Evolutionary conservation across 2,797 vertebrate species (phyloP).

Genomic region (Poecilia wingei): DNA sequence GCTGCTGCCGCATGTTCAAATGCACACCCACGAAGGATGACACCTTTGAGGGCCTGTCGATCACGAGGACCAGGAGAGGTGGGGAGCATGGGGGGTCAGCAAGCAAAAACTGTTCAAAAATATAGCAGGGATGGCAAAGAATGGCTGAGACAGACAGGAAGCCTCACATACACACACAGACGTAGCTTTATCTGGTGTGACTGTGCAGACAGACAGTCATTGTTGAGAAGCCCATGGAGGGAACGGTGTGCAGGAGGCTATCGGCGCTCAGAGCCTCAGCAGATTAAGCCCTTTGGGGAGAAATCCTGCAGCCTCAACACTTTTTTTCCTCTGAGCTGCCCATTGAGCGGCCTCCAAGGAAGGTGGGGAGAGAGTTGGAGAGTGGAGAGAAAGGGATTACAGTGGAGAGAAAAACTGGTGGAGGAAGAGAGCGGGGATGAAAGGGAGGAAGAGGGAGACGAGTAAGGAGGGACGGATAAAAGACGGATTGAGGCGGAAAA

Average conservation of each 20-base stretch:
- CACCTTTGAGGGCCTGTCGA: constrained; percentile 56
- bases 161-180: constrained; percentile 38
- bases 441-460: constrained; percentile 24
- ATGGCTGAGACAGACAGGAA: constrained; percentile 38
- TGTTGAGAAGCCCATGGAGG: constrained; percentile 60
- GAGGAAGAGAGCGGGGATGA: constrained; percentile 21
- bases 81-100: constrained; percentile 36
- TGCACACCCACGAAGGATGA: constrained; percentile 42
- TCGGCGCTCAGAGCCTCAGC: constrained; percentile 56
- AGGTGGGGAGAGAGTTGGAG: constrained; percentile 45
- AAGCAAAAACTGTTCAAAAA: constrained; percentile 43
- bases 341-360: constrained; percentile 64
- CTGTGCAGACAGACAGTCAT: constrained; percentile 64
- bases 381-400: constrained; percentile 19
- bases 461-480: constrained; percentile 33
- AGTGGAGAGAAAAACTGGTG: constrained; percentile 1
- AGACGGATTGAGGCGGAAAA: constrained; percentile 50
- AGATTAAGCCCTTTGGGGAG: constrained; percentile 77
- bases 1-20: constrained; percentile 38
- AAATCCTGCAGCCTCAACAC: constrained; percentile 77
- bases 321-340: constrained; percentile 71
- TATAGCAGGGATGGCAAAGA: constrained; percentile 45
- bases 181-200: constrained; percentile 62
- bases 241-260: constrained; percentile 65
- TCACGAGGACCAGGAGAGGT: constrained; percentile 42